These are phyloP conservation scores for Trematocara marginatum DNA, from an alignment of 2,113 vertebrate genomes.

Conservation along the genomic window DNA sequence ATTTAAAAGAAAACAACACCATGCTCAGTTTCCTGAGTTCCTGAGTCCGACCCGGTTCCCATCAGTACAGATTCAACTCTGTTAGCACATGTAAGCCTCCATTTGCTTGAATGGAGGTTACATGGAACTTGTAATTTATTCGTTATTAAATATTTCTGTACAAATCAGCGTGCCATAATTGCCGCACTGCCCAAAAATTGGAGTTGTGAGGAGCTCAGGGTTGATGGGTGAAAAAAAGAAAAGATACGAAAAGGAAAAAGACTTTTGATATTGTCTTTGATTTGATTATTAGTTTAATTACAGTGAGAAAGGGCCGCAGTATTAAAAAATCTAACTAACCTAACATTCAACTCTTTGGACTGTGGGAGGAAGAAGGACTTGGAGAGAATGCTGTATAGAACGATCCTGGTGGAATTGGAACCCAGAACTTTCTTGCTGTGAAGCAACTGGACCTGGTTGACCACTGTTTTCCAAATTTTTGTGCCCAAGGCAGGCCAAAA, in stretches of 20 bases:
- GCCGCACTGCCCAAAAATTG: not conserved
- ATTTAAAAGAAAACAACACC: not conserved
- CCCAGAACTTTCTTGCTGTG: not conserved
- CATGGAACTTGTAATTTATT: not conserved
- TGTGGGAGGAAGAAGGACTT: not conserved
- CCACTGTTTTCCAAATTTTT: not conserved
- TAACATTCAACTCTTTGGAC: not conserved
- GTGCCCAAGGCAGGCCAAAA: not conserved
- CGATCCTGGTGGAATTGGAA: not conserved
- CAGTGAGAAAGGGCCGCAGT: fast-evolving
- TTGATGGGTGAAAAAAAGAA: not conserved
- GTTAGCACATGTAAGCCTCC: not conserved
- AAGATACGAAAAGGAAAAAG: fast-evolving
- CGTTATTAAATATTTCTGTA: not conserved
- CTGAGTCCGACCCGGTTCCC: fast-evolving
- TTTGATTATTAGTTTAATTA: not conserved
- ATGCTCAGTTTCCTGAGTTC: not conserved
- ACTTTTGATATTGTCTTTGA: fast-evolving
- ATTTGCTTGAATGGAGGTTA: not conserved
- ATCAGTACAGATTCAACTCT: not conserved
- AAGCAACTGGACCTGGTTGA: not conserved
- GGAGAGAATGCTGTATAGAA: not conserved
- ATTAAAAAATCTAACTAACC: not conserved
- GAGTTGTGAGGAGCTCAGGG: not conserved
- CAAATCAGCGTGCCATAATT: not conserved